Percentiles rank a stretch among this genome's conserved stretches.
These are phyloP conservation scores for Hipposideros larvatus DNA, from an alignment of 2,797 vertebrate genomes.

Conservation along the genomic window DNA sequence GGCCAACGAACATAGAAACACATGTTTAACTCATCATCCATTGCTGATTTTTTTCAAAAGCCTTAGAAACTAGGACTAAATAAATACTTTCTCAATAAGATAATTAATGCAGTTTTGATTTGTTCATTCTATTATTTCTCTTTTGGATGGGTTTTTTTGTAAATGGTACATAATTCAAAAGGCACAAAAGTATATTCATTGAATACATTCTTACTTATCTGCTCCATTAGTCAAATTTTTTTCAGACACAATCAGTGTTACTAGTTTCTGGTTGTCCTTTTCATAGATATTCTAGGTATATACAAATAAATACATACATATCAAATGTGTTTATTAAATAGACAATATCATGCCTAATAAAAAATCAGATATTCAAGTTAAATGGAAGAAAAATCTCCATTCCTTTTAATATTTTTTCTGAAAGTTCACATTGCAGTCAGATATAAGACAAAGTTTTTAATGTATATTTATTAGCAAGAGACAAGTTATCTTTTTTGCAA, in stretches of 20 bases:
- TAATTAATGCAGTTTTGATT: constrained; percentile 3
- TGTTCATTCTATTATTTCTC: constrained; percentile 44
- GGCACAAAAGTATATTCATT: neutral
- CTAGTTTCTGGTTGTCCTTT: neutral
- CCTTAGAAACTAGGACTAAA: neutral
- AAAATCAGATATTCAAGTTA: constrained; percentile 35
- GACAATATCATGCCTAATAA: neutral
- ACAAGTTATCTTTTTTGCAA: neutral
- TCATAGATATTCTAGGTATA: neutral
- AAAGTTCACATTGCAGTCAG: neutral
- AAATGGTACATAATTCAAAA: constrained; percentile 49
- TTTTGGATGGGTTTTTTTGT: neutral
- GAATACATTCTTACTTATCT: neutral
- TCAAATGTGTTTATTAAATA: constrained; percentile 16
- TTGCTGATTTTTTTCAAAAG: neutral
- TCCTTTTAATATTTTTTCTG: constrained; percentile 24
- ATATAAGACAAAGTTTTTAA: constrained; percentile 19
- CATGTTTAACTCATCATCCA: neutral
- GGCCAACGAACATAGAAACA: neutral
- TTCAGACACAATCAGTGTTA: neutral
- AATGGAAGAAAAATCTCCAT: neutral
- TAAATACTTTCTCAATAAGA: constrained; percentile 22
- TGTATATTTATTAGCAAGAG: constrained; percentile 6
- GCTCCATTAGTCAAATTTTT: neutral
- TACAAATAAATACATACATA: neutral